phyloP scores from a whole-genome alignment of 30 jellyfish, hydroid and myxozoan genomes.

The Cassiopea andromeda region DNA sequence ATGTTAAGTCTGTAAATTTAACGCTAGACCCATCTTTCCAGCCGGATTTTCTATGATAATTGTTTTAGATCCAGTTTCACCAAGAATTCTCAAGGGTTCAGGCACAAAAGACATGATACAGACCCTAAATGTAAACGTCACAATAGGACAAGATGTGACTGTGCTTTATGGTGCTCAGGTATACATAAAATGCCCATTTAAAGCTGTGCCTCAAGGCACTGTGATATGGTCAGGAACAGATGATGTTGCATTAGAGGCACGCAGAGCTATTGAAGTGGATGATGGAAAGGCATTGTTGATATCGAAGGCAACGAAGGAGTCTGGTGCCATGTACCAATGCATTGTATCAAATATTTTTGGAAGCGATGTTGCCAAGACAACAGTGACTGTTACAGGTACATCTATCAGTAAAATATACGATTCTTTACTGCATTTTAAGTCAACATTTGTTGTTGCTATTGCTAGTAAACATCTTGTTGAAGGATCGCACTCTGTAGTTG shows the following conservation, averaged over 20 bases:
- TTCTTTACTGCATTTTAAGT: not conserved
- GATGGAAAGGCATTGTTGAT: slow-evolving; percentile 62
- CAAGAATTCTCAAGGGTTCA: slow-evolving; percentile 28
- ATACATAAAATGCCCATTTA: slow-evolving; percentile 70
- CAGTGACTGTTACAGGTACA: slow-evolving; percentile 68
- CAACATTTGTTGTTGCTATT: not conserved
- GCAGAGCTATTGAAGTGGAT: slow-evolving; percentile 29
- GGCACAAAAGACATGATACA: slow-evolving; percentile 41
- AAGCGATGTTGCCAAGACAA: slow-evolving; percentile 46
- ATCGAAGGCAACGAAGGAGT: slow-evolving; percentile 4
- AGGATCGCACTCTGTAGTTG: no score
- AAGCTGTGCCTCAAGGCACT: slow-evolving; percentile 76
- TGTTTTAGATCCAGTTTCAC: slow-evolving; percentile 45
- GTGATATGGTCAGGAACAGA: slow-evolving; percentile 68
- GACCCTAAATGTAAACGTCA: slow-evolving; percentile 58
- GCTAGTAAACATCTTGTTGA: not conserved
- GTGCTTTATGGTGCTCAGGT: slow-evolving; percentile 72
- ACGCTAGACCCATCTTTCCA: no score
- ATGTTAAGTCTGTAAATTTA: no score
- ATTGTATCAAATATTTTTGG: slow-evolving; percentile 71
- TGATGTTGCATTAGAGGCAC: not conserved
- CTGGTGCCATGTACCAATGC: slow-evolving; percentile 62
- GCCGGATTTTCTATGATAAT: not conserved
- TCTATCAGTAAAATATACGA: not conserved
- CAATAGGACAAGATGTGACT: slow-evolving; percentile 73